A percentile compares a stretch with the other conserved stretches of the same genome.
Conservation (phyloP, 2,888 invertebrate genomes). For the Phyllotreta striolata region DNA sequence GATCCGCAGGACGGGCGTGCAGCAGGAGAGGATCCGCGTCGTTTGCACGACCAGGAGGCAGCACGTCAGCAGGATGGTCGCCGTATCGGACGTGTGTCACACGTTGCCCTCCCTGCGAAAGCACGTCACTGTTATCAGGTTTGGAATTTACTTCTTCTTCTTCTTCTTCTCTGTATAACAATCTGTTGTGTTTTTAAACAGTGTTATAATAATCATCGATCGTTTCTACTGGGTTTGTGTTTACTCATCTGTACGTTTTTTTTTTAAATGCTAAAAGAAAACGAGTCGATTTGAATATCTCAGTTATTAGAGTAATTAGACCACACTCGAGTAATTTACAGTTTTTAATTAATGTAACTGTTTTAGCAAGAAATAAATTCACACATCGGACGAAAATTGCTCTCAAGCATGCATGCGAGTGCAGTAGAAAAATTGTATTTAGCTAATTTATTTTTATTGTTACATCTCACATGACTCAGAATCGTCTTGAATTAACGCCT, state of each 20-base stretch:
- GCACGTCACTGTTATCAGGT: conserved; percentile 61
- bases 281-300: too few relatives aligned
- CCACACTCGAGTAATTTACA: conserved; percentile 15
- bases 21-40: conserved; percentile 58
- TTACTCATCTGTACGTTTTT: too few relatives aligned
- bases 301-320: conserved; percentile 15
- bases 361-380: conserved; percentile 10
- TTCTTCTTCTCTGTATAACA: too few relatives aligned
- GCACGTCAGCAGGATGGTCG: conserved; percentile 59
- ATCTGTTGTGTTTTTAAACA: too few relatives aligned
- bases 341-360: conserved; percentile 19
- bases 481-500: conserved; percentile 3
- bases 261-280: too few relatives aligned
- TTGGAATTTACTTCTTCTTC: too few relatives aligned
- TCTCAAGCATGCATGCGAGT: background rate
- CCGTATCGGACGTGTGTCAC: conserved; percentile 57
- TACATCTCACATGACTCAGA: conserved; percentile 2
- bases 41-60: conserved; percentile 60
- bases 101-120: conserved; percentile 57
- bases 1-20: conserved; percentile 57
- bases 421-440: background rate
- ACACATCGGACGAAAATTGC: conserved; percentile 8
- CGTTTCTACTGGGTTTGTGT: too few relatives aligned
- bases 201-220: conserved; percentile 1
- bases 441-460: too few relatives aligned